Conservation (phyloP, 2,797 vertebrate genomes). For the Coluber constrictor region DNA sequence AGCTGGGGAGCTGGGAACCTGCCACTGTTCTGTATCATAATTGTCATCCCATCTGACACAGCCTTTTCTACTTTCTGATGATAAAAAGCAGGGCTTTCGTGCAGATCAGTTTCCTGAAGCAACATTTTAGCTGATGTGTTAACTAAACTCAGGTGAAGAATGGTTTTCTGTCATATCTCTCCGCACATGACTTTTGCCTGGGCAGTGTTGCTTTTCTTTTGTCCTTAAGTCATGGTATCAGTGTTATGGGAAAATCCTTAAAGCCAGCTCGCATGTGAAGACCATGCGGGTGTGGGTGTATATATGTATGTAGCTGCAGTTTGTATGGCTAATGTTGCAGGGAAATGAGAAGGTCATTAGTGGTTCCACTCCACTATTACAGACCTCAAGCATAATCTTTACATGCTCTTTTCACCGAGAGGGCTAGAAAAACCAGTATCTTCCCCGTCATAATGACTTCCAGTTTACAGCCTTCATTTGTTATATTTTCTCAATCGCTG, state of each 20-base stretch:
- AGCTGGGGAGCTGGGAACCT: slow-evolving; percentile 10
- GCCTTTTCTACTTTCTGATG: slow-evolving; percentile 41
- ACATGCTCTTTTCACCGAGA: slow-evolving; percentile 72
- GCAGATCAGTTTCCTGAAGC: slow-evolving; percentile 21
- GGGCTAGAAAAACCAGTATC: slow-evolving; percentile 75
- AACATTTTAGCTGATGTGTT: slow-evolving; percentile 22
- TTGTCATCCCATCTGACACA: slow-evolving; percentile 37
- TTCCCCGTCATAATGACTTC: slow-evolving; percentile 79
- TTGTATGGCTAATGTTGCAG: slow-evolving; percentile 50
- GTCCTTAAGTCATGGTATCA: not conserved
- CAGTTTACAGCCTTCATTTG: slow-evolving; percentile 83
- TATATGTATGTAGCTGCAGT: slow-evolving; percentile 3
- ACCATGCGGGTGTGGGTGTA: not conserved
- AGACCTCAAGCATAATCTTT: slow-evolving; percentile 66
- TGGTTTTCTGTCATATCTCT: slow-evolving; percentile 10
- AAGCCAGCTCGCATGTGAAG: not conserved
- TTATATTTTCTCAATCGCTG: slow-evolving; percentile 89
- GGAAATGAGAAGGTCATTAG: slow-evolving; percentile 58
- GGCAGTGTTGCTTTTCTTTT: not conserved
- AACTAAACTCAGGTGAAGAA: slow-evolving; percentile 25
- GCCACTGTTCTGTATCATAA: not conserved
- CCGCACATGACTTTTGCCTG: not conserved
- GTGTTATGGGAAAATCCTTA: slow-evolving; percentile 17
- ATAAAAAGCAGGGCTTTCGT: not conserved
- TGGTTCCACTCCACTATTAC: slow-evolving; percentile 49